These are phyloP conservation scores for Sebastes goodei DNA, from an alignment of 2,797 vertebrate genomes.

Conservation along the genomic window DNA sequence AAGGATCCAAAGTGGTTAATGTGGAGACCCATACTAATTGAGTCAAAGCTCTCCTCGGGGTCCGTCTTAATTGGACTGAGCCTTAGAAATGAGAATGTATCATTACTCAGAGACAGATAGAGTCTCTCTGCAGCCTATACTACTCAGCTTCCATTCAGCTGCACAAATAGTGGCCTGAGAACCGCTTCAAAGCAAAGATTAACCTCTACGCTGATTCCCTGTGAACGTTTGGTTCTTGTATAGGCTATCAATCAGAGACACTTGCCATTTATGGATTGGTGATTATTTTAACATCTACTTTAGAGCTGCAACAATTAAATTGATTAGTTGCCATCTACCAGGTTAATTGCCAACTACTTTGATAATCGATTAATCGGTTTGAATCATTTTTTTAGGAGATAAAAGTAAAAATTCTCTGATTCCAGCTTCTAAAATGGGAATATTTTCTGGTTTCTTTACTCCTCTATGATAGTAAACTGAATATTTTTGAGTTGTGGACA, in stretches of 20 bases:
- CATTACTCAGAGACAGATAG: slow-evolving; percentile 64
- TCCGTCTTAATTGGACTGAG: slow-evolving; percentile 74
- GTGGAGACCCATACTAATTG: slow-evolving; percentile 75
- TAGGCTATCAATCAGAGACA: neutral
- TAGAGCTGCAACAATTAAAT: too few relatives aligned
- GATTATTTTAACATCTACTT: neutral
- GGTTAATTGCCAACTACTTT: too few relatives aligned
- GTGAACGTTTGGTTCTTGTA: neutral
- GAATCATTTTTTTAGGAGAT: too few relatives aligned
- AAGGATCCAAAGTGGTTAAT: slow-evolving; percentile 68
- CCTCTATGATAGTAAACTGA: too few relatives aligned
- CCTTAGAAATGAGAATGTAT: slow-evolving; percentile 71
- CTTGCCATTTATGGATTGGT: neutral
- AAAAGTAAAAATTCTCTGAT: too few relatives aligned
- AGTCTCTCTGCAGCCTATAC: slow-evolving; percentile 55
- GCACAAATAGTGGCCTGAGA: slow-evolving; percentile 43
- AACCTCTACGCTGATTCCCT: slow-evolving; percentile 18
- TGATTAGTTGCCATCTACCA: too few relatives aligned
- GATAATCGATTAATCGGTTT: too few relatives aligned
- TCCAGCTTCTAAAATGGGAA: too few relatives aligned
- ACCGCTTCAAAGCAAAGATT: slow-evolving; percentile 35
- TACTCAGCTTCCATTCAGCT: slow-evolving; percentile 40
- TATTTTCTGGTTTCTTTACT: too few relatives aligned
- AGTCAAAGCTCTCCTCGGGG: slow-evolving; percentile 72
- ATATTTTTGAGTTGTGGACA: too few relatives aligned